Percentiles rank a stretch among this genome's conserved stretches.
phyloP scores from a whole-genome alignment of 2,888 invertebrate species.

The Athalia circularis region DNA sequence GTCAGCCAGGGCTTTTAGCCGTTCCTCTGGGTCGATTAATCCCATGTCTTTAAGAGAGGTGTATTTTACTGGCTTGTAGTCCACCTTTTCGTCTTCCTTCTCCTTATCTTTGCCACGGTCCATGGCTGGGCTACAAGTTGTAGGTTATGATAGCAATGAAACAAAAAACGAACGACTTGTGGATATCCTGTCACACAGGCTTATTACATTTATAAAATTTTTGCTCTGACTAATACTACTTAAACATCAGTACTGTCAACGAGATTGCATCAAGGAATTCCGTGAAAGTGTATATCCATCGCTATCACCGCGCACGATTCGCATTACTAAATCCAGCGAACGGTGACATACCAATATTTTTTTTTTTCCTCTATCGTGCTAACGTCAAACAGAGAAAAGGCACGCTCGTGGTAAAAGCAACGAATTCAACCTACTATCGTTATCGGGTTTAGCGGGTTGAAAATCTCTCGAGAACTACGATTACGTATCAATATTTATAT shows the following conservation, averaged over 20 bases:
- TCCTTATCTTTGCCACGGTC: slow-evolving; percentile 49
- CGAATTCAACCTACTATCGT: too few species aligned
- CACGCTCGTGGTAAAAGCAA: background rate
- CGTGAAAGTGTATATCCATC: background rate
- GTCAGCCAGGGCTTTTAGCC: slow-evolving; percentile 82
- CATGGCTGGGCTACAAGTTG: background rate
- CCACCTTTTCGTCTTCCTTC: slow-evolving; percentile 54
- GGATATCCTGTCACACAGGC: background rate
- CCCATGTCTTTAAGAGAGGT: slow-evolving; percentile 67
- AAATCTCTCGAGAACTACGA: too few species aligned
- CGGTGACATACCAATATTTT: background rate
- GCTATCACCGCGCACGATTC: background rate
- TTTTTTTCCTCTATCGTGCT: background rate
- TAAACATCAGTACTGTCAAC: too few species aligned
- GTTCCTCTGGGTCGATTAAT: slow-evolving; percentile 79
- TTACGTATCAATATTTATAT: too few species aligned
- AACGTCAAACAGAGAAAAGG: background rate
- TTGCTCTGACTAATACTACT: background rate
- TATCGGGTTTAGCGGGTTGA: too few species aligned
- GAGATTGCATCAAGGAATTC: too few species aligned
- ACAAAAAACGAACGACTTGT: background rate
- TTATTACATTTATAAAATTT: background rate
- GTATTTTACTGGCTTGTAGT: slow-evolving; percentile 54
- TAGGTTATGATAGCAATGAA: slow-evolving; percentile 19
- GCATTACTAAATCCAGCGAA: background rate